Base-by-base conservation (phyloP, 2,797 vertebrate species). In the Lycodopsis pacificus region DNA sequence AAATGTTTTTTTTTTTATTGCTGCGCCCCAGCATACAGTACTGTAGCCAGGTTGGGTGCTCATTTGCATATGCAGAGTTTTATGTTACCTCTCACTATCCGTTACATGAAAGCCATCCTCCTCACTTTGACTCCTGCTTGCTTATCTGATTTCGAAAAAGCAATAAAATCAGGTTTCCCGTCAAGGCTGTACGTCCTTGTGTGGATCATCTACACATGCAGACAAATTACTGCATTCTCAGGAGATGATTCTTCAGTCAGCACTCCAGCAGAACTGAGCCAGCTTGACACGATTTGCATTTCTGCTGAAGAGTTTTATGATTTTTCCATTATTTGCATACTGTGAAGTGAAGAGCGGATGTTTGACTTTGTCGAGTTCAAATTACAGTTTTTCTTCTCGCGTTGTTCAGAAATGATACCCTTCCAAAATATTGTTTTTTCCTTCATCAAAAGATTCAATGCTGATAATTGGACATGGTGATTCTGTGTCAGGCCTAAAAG, bases 211-310 rank as follows among this genome's bases (percentile, higher is more conserved):
- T 90, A 81, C 72, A 59, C 72, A 84, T 81, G 72, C 82, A 87
- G 82, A 85, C 86, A 87, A 90, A 90, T 89, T 79, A 73, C 49
- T 61, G 79, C 46, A 51, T 68, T 83, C 90, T 89, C 82, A 53
- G 67, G 84, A 89, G 87, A 87, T 76, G 59, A 89, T 74, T 80
- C 65, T 80, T 79, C 82, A 85, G 75, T 88, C 83, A 79, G 82
- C 77, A 76, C 80, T 89, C 89, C 80, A 86, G 88, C 85, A 64
- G 57, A 86, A 85, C 86, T 88, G 87, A 56, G 68, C 79, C 74
- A 83, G 77, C 67, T 65, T 34, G 56, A 48, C 73, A 30, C 5
- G 12, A 27, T 64, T 46, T 44, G 88, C 65, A 64, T 20, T 76
- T 85, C 71, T 78, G 54, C 73, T 76, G 68, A 87, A 69, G 78